Percentiles rank a stretch among this genome's conserved stretches.
Evolutionary conservation across 2,797 vertebrate species (phyloP).

Genomic region (Enteromius unitaeniatus): DNA sequence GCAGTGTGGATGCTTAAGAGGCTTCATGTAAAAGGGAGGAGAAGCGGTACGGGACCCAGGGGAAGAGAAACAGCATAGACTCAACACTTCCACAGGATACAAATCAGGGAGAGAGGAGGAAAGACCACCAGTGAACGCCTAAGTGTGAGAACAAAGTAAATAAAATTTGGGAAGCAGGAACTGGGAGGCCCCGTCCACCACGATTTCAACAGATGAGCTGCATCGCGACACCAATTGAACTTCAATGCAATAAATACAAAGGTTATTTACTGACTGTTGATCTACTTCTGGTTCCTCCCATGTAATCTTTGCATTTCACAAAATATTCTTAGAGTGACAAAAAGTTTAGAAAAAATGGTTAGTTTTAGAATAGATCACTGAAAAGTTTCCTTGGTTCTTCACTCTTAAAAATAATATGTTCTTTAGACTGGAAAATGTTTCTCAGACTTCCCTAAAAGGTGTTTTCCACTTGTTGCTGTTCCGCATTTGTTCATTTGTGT

Average conservation of each 20-base stretch:
- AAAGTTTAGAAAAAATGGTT: not conserved
- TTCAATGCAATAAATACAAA: not conserved
- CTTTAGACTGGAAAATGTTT: not conserved
- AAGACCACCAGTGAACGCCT: slow-evolving; percentile 46
- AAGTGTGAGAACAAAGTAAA: slow-evolving; percentile 49
- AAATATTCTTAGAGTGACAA: not conserved
- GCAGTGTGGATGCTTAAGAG: slow-evolving; percentile 10
- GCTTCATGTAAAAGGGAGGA: slow-evolving; percentile 17
- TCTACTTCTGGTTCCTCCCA: not conserved
- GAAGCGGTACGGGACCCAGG: not conserved
- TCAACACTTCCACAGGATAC: slow-evolving; percentile 54
- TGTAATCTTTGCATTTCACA: not conserved
- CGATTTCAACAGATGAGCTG: slow-evolving; percentile 30
- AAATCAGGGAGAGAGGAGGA: slow-evolving; percentile 31
- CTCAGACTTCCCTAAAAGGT: not conserved
- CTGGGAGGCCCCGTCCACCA: slow-evolving; percentile 54
- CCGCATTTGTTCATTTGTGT: not conserved
- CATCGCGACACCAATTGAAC: slow-evolving; percentile 30
- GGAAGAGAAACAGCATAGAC: slow-evolving; percentile 39
- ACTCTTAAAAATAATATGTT: not conserved
- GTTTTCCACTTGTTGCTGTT: slow-evolving; percentile 20
- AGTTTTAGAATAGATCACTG: not conserved
- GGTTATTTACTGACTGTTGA: too few relatives aligned
- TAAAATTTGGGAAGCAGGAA: slow-evolving; percentile 43
- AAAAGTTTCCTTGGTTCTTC: not conserved